Conservation (phyloP, 2,113 vertebrate genomes). For the Laticauda laticaudata region DNA sequence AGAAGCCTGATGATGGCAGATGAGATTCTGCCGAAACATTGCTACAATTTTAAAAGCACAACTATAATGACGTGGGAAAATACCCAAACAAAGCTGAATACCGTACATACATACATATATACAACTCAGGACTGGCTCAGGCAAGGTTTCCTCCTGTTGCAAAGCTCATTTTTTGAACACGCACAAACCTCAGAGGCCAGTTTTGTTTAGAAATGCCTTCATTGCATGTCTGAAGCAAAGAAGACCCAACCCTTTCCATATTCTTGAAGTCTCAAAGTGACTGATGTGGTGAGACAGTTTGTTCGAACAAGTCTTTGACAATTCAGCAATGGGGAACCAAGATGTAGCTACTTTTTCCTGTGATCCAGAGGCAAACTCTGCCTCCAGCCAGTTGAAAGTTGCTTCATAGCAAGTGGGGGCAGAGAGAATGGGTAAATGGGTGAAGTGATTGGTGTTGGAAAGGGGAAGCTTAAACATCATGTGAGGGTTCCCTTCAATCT, state of each 20-base stretch:
- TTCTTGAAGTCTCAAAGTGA: background rate
- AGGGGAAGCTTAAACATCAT: background rate
- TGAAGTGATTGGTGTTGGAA: background rate
- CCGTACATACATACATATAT: too few relatives aligned
- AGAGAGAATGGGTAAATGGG: background rate
- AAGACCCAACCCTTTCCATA: background rate
- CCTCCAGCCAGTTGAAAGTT: background rate
- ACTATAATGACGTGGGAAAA: too few relatives aligned
- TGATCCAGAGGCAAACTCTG: background rate
- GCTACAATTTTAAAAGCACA: too few relatives aligned
- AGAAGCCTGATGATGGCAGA: too few relatives aligned
- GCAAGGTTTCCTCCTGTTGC: background rate
- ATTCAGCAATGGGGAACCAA: background rate
- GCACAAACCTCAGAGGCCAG: background rate
- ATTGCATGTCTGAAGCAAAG: background rate
- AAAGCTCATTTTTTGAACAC: background rate
- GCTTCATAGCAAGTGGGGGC: background rate
- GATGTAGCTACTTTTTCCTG: background rate
- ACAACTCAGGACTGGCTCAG: background rate
- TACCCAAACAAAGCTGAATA: too few relatives aligned
- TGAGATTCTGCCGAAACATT: too few relatives aligned
- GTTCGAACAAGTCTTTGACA: background rate
- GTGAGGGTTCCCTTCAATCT: background rate
- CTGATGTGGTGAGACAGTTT: background rate
- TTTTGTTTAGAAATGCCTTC: background rate